These are phyloP conservation scores for Cryptus viduatorius DNA, from an alignment of 2,888 invertebrate species.

Conservation along the genomic window DNA sequence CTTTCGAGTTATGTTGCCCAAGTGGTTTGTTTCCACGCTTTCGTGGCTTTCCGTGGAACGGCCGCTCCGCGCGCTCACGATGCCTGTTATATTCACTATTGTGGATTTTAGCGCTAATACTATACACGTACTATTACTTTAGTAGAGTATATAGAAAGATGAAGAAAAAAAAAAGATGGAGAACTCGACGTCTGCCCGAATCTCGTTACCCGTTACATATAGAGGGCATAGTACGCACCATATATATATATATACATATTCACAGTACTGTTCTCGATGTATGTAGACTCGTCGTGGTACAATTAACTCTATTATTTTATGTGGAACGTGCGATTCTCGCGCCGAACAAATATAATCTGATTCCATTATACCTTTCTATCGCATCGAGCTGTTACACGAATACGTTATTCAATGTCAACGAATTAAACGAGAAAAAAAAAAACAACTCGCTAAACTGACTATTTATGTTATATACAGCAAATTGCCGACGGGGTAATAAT, in stretches of 20 bases:
- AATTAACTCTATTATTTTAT: conserved; percentile 45
- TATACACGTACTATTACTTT: neutral
- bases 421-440: neutral
- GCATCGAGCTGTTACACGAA: neutral
- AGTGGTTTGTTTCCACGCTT: conserved; percentile 85
- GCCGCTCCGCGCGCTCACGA: conserved; percentile 12
- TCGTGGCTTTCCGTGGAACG: conserved; percentile 80
- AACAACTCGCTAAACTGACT: neutral
- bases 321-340: conserved; percentile 63
- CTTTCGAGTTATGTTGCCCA: conserved; percentile 79
- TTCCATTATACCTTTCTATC: conserved; percentile 9
- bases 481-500: neutral
- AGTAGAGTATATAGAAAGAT: conserved; percentile 20
- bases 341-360: conserved; percentile 7
- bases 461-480: neutral
- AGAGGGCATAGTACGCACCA: conserved; percentile 12
- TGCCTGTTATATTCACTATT: conserved; percentile 9
- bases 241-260: conserved; percentile 2
- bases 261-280: conserved; percentile 12
- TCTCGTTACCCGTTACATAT: conserved; percentile 62
- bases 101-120: conserved; percentile 12
- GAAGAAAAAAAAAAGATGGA: conserved; percentile 22
- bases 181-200: conserved; percentile 51
- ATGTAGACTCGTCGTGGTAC: conserved; percentile 11
- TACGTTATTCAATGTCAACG: conserved; percentile 9